Conservation (phyloP, 2,113 vertebrate species). For the Hemichromis elongatus region DNA sequence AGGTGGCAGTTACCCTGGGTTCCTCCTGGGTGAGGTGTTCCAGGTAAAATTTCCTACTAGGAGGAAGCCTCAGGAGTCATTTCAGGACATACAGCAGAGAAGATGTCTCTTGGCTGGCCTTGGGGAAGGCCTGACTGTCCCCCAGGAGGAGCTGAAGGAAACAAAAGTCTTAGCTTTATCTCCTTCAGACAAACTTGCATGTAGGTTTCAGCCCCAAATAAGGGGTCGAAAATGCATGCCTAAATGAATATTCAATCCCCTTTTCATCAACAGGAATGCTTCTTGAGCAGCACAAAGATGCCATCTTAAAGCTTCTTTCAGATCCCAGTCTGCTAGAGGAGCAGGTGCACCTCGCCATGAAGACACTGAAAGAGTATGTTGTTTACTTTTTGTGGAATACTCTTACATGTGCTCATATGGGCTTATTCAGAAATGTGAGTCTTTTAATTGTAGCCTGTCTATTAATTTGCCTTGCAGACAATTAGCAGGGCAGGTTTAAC, state of each 20-base stretch:
- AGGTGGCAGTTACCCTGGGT: neutral
- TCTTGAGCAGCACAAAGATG: constrained; percentile 73
- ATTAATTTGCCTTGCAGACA: neutral
- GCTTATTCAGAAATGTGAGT: neutral
- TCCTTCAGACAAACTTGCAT: too few relatives aligned
- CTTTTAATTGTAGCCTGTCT: neutral
- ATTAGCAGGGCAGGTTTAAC: neutral
- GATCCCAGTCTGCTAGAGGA: constrained; percentile 67
- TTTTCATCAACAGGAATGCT: constrained; percentile 70
- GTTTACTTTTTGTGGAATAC: neutral
- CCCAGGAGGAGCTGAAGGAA: neutral
- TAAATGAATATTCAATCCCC: neutral
- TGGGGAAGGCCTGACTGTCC: neutral
- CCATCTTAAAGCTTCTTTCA: constrained; percentile 66
- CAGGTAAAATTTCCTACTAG: neutral
- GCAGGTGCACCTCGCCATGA: constrained; percentile 65
- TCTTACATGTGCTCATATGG: neutral
- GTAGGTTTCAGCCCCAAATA: neutral
- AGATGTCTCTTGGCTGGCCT: neutral
- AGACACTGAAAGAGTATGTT: constrained; percentile 69
- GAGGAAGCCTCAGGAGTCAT: neutral
- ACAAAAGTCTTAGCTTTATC: too few relatives aligned
- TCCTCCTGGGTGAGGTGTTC: neutral
- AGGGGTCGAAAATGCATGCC: neutral
- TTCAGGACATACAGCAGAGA: neutral